Evolutionary conservation across 2,888 invertebrate species (phyloP), one percentile per base, ranked within the genome.

Genomic region (Suillia variegata): DNA sequence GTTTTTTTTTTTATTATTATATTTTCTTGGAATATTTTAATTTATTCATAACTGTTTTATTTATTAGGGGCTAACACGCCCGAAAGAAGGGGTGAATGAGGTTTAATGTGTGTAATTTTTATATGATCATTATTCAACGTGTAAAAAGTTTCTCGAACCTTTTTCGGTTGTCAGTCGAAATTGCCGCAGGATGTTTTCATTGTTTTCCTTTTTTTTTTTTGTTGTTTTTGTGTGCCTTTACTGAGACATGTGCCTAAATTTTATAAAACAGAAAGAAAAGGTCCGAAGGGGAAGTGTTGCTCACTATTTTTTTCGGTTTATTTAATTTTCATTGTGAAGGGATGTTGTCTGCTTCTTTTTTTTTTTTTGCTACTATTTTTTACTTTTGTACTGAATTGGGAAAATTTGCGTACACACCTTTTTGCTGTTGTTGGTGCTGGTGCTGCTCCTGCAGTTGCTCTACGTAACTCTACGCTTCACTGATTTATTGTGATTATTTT

Each of bases 1-100:
- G 51, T 13, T 31, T 6, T 20, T 20, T 20, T 3, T 18, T 18
- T 17, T 17, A 17, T 53, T 33, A 22, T 50, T 5, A 12, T 42
- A 6, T 55, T 57, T 10, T 49, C 56, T 59, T 58, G 47, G 13
- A 56, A 69, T 73, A 70, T 76, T 74, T 77, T 75, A 77, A 78
- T 78, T 78, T 77, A 78, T 77, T 76, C 78, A 77, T 78, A 73
- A 71, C 65, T 62, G 63, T 65, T 61, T 68, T 67, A 61, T 54
- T 59, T 70, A 69, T 74, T 69, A 68, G 52, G 48, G 34, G 22
- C 18, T 20, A 17, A 4, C n/a, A n/a, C n/a, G n/a, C n/a, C n/a
- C n/a, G n/a, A 6, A 8, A 34, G 49, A 56, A 34, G 34, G 57
- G 61, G 52, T 48, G 59, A 45, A 10, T 24, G n/a, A 45, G 45